Evolutionary conservation across 2,113 vertebrate genomes (phyloP).

Genomic region (Sitta europaea): DNA sequence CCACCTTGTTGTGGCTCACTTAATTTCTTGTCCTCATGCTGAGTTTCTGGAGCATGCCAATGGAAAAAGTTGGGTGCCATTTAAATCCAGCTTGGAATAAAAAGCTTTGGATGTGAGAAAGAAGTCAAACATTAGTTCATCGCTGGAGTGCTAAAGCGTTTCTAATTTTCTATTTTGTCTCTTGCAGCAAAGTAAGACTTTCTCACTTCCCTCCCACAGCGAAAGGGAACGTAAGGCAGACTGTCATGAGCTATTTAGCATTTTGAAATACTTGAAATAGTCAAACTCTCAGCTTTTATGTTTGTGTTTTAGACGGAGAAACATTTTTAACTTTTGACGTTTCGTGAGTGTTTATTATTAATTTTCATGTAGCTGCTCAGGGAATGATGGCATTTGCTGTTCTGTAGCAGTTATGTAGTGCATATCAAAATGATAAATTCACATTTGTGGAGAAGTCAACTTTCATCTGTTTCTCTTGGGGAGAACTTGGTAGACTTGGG

Average conservation of each 20-base stretch:
- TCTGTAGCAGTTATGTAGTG: background rate
- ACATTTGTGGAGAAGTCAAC: background rate
- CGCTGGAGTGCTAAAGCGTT: constrained; percentile 42
- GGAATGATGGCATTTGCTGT: background rate
- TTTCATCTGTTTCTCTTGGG: background rate
- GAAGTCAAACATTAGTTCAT: constrained; percentile 38
- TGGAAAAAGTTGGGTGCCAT: background rate
- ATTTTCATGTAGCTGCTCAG: background rate
- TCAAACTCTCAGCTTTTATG: constrained; percentile 38
- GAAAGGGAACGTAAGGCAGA: constrained; percentile 40
- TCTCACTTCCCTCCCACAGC: constrained; percentile 59
- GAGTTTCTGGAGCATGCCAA: background rate
- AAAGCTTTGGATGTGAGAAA: constrained; percentile 16
- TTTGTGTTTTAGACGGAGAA: constrained; percentile 40
- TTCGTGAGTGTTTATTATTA: constrained; percentile 42
- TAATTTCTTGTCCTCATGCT: background rate
- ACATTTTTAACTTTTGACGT: constrained; percentile 28
- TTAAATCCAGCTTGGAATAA: constrained; percentile 10
- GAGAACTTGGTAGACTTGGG: background rate
- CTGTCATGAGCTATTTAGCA: constrained; percentile 53
- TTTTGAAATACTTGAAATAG: constrained; percentile 47
- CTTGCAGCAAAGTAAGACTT: constrained; percentile 45
- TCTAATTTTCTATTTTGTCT: constrained; percentile 53
- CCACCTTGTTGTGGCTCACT: background rate
- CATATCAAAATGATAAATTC: background rate